These are phyloP conservation scores for Panzeria rudis DNA, from an alignment of 2,888 invertebrate genomes.

Conservation along the genomic window DNA sequence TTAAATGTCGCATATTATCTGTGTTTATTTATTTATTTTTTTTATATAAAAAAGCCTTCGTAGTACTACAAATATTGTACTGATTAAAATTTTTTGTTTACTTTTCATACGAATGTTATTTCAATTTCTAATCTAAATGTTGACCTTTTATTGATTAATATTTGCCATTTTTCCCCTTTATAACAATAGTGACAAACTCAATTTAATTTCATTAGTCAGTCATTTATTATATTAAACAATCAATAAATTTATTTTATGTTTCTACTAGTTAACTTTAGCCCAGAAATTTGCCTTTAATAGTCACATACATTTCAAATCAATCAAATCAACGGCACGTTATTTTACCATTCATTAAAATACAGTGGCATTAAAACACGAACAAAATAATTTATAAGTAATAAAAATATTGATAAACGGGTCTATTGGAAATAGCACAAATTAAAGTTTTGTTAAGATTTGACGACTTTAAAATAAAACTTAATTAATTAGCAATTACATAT, in stretches of 20 bases:
- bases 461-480: not conserved
- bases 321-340: slow-evolving; percentile 65
- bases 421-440: not conserved
- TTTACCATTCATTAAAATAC: slow-evolving; percentile 43
- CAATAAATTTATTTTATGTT: slow-evolving; percentile 45
- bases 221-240: slow-evolving; percentile 49
- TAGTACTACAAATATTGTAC: too few relatives aligned
- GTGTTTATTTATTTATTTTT: too few relatives aligned
- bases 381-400: slow-evolving; percentile 1
- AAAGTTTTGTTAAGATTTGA: not conserved
- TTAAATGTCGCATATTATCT: too few relatives aligned
- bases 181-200: slow-evolving; percentile 8
- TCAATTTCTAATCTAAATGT: too few relatives aligned
- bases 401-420: slow-evolving; percentile 1
- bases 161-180: not conserved
- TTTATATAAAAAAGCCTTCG: too few relatives aligned
- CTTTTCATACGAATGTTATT: too few relatives aligned
- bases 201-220: slow-evolving; percentile 43
- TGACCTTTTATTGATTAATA: not conserved
- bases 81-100: not conserved
- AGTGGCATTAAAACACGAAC: not conserved
- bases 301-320: slow-evolving; percentile 66
- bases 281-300: slow-evolving; percentile 7
- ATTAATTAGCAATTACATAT: too few relatives aligned
- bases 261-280: not conserved